Percentiles rank a stretch among this genome's conserved stretches.
These are phyloP conservation scores for Eremophila alpestris DNA, from an alignment of 2,797 vertebrate species.

Conservation along the genomic window DNA sequence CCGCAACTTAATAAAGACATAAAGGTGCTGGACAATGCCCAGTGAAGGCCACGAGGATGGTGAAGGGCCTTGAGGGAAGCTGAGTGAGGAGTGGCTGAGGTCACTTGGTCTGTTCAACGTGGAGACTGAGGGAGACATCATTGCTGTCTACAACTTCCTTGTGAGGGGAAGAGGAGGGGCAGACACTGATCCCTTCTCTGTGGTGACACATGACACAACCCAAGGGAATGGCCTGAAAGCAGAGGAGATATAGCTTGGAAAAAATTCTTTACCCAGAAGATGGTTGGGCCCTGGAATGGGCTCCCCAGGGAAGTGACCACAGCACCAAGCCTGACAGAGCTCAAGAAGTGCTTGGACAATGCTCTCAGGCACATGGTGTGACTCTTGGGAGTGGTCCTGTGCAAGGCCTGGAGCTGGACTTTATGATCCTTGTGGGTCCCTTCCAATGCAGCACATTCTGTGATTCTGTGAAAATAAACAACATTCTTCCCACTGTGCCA, in stretches of 20 bases:
- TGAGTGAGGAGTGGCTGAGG: not conserved
- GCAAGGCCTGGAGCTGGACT: not conserved
- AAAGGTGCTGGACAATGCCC: not conserved
- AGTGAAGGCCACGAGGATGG: accelerated
- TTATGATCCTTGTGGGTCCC: not conserved
- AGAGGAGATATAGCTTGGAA: not conserved
- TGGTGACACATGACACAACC: not conserved
- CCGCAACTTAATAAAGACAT: not conserved
- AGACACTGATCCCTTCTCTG: not conserved
- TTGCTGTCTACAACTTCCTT: not conserved
- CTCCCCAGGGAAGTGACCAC: not conserved
- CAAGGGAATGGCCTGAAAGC: not conserved
- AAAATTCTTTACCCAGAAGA: not conserved
- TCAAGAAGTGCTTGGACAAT: not conserved
- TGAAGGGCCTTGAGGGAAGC: not conserved
- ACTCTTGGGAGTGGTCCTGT: not conserved
- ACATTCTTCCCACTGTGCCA: not conserved
- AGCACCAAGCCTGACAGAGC: not conserved
- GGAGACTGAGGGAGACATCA: not conserved
- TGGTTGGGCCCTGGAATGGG: not conserved
- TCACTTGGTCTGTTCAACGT: not conserved
- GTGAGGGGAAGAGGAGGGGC: not conserved
- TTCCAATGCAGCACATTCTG: not conserved
- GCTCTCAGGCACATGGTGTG: not conserved
- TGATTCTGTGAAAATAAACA: not conserved